These are phyloP conservation scores for Athalia cordata DNA, from an alignment of 2,888 invertebrate genomes.

Conservation along the genomic window DNA sequence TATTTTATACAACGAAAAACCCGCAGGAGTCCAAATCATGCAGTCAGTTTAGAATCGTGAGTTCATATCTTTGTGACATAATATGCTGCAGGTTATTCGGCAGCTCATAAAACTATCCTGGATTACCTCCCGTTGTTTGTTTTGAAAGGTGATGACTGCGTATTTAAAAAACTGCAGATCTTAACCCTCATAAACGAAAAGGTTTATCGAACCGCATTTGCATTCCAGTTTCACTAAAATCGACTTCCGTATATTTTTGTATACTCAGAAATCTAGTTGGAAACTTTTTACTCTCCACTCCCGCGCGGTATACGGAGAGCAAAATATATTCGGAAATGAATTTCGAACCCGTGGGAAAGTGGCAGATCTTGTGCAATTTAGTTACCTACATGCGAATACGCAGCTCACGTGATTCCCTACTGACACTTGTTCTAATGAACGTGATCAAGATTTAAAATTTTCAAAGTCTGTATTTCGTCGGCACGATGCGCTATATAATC, in stretches of 20 bases:
- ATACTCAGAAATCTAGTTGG: background rate
- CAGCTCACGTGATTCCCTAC: too few relatives aligned
- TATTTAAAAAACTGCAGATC: conserved; percentile 39
- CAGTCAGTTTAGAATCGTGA: background rate
- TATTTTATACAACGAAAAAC: conserved; percentile 26
- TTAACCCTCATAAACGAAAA: conserved; percentile 32
- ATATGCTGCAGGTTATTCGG: background rate
- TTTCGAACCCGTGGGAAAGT: too few relatives aligned
- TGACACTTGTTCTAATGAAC: too few relatives aligned
- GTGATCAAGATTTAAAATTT: too few relatives aligned
- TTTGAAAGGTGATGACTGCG: conserved; percentile 46
- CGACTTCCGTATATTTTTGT: background rate
- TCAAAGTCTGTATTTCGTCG: conserved; percentile 23
- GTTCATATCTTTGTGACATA: conserved; percentile 42
- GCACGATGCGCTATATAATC: conserved; percentile 22
- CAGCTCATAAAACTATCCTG: conserved; percentile 5
- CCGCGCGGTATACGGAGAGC: too few relatives aligned
- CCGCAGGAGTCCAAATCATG: background rate
- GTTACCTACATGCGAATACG: too few relatives aligned
- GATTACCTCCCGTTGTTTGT: conserved; percentile 40
- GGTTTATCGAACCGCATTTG: conserved; percentile 42
- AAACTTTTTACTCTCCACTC: too few relatives aligned
- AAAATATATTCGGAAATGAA: too few relatives aligned
- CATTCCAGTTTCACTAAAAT: background rate
- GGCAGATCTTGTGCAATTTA: too few relatives aligned